A percentile compares a stretch with the other conserved stretches of the same genome.
Conservation (phyloP, 2,888 invertebrate genomes). For the Luperina testacea region DNA sequence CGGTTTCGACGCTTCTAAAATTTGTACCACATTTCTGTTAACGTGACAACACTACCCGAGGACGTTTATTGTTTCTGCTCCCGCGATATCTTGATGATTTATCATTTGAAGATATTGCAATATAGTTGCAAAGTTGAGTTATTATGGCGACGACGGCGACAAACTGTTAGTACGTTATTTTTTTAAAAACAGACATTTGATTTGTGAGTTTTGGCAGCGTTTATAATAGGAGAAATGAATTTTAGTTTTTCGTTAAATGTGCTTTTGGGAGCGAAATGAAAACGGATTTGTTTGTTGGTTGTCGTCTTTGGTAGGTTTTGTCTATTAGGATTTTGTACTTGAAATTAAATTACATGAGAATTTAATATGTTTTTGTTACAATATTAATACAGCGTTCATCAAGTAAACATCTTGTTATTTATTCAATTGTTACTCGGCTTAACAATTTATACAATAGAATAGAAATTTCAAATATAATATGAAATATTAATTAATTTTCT, state of each 20-base stretch:
- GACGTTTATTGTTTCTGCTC: conserved; percentile 72
- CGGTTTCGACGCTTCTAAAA: conserved; percentile 27
- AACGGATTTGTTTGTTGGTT: conserved; percentile 12
- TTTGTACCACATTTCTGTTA: conserved; percentile 44
- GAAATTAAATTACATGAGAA: not conserved
- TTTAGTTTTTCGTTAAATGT: conserved; percentile 31
- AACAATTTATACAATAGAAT: too few relatives aligned
- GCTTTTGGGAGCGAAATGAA: not conserved
- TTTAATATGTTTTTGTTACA: not conserved
- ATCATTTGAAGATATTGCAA: conserved; percentile 71
- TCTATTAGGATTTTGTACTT: conserved; percentile 13
- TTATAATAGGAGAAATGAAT: conserved; percentile 21
- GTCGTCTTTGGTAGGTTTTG: conserved; percentile 19
- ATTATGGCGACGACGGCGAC: conserved; percentile 62
- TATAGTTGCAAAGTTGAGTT: conserved; percentile 73
- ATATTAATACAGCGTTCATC: not conserved
- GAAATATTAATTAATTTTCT: too few relatives aligned
- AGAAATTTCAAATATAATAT: too few relatives aligned
- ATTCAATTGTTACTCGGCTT: too few relatives aligned
- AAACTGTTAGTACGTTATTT: conserved; percentile 63
- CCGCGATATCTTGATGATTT: conserved; percentile 70
- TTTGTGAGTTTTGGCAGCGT: conserved; percentile 16
- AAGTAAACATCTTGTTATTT: not conserved
- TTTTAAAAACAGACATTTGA: conserved; percentile 30
- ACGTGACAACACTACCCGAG: conserved; percentile 28